phyloP scores from a whole-genome alignment of 2,113 vertebrate genomes.

The Mustela nigripes region DNA sequence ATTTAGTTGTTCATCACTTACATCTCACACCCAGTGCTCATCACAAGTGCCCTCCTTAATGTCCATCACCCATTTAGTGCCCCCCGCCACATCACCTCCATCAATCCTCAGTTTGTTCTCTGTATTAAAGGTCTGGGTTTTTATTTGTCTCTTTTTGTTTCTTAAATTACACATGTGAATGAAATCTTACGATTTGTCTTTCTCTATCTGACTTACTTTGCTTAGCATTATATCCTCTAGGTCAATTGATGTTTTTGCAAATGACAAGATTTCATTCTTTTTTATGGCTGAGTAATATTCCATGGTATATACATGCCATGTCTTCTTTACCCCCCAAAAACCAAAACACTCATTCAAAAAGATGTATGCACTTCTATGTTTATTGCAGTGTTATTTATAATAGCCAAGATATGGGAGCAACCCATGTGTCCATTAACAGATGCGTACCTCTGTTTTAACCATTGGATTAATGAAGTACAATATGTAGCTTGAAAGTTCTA shows the following conservation, averaged over 20 bases:
- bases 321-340: background rate
- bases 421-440: background rate
- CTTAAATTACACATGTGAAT: background rate
- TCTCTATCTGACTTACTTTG: background rate
- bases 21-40: background rate
- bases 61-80: background rate
- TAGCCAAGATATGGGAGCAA: background rate
- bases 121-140: background rate
- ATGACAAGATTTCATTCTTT: background rate
- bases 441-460: slow-evolving; percentile 18
- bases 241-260: background rate
- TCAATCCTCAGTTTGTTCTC: background rate
- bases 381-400: background rate
- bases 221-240: background rate
- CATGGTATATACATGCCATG: background rate
- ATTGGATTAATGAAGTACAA: background rate
- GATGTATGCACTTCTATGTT: background rate
- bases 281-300: background rate
- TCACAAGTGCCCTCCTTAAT: background rate
- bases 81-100: background rate
- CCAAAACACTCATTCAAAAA: background rate
- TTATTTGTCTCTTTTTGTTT: background rate
- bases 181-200: background rate
- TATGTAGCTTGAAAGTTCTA: background rate
- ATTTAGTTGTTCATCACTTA: background rate